Evolutionary conservation across 1,140 invertebrate species (phyloP), one percentile per base, ranked within the genome.

Genomic region (Meloidogyne hapla): DNA sequence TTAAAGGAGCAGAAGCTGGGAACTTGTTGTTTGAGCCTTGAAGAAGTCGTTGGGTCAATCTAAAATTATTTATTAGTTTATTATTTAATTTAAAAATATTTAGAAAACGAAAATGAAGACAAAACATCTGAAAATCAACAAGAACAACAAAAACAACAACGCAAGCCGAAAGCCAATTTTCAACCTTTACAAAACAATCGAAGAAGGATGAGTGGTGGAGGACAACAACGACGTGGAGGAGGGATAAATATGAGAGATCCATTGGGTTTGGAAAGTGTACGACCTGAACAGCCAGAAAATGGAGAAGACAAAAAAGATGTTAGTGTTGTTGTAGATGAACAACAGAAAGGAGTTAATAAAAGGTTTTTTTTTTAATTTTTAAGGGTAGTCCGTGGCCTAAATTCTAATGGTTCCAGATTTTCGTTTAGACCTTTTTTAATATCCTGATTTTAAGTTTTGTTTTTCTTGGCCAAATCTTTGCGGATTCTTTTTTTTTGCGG

Each of bases 221-320:
- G 18, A n/a, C 18, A n/a, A n/a, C 48, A 56, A 56, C 15, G 12
- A n/a, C 12, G 48, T 15, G 4, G 18, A 15, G 18, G 48, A 5
- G 18, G 18, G 8, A 56, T 73, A 62, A 77, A 71, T 45, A 69
- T 69, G 69, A 66, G 68, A 38, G 75, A 77, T 26, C 75, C 75
- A 15, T 42, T 77, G 21, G 69, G 69, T 21, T 28, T 77, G 25
- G 69, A 71, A 69, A 56, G 40, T 63, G 48, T 63, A 12, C 25
- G 61, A 13, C 71, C 77, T 6, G 70, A 73, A 67, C 21, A 45
- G 15, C 25, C 45, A n/a, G 38, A 40, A 21, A 68, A 28, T n/a
- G 40, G 40, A n/a, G 40, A 26, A 6, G 33, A 68, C 40, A 42
- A 68, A 21, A 66, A 66, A n/a, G n/a, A 21, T 68, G 28, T 33